Base-by-base conservation (phyloP, 2,888 invertebrate species). In the Eristalis tenax region DNA sequence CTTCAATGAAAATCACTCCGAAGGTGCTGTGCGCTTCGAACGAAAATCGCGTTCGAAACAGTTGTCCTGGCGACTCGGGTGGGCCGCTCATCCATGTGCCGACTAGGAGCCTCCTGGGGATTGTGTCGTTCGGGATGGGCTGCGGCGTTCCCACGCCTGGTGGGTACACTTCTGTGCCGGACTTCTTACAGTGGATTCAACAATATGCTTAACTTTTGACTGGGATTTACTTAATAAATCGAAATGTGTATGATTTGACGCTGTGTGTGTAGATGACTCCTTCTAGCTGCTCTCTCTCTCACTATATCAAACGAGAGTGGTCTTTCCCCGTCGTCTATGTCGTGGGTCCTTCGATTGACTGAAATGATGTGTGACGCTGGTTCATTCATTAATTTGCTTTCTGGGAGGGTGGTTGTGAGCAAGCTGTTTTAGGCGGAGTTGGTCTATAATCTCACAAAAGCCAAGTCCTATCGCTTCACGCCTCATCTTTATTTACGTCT, bases 61-160 rank as follows among this genome's bases (percentile, higher is more conserved):
- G 77, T 38, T 69, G 77, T 18, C 69, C 77, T 5, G 77, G 77
- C 0, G 77, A 77, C 63, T 77, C 77, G n/a, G 77, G 77, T 13
- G 77, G 77, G 23, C 77, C 77, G 13, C 32, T 77, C 26, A 10
- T 77, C 13, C 63, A 77, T 56, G n/a, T n/a, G 18, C 2, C n/a
- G 13, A 63, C 43, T 32, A 35, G 77, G 2, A 26, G 15, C n/a
- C 23, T 77, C 6, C 40, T 77, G 61, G 77, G 77, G 6, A 77
- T 77, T 38, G 77, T 77, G 23, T 77, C 77, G 8, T 69, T 69
- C 22, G 77, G 77, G 1, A 32, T 61, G 35, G 69, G 77, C 3
- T 77, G 77, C 10, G 77, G 77, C 2, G 23, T 22, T 8, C 40
- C 43, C 2, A 40, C 69, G 0, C 63, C 69, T 10, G 69, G 26